These are phyloP conservation scores for Erinaceus europaeus DNA, from an alignment of 2,113 vertebrate genomes.

Conservation along the genomic window DNA sequence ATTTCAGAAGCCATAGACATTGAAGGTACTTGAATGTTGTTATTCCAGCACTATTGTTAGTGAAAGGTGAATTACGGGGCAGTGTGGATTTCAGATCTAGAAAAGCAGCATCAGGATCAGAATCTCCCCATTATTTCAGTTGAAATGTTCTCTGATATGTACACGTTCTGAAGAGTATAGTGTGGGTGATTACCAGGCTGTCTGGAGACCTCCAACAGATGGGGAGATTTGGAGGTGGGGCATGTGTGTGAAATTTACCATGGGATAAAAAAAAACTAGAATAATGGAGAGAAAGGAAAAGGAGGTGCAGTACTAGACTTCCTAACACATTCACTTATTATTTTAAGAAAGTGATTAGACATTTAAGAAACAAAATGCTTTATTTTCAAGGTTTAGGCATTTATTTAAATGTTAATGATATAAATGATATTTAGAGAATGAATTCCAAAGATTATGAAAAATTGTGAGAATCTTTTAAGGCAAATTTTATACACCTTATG, in stretches of 20 bases:
- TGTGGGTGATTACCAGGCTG: too few species aligned
- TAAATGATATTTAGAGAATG: slow-evolving; percentile 50
- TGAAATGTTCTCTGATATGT: neutral
- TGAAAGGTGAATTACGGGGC: neutral
- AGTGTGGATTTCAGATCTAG: neutral
- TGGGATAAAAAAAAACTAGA: neutral
- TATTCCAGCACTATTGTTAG: neutral
- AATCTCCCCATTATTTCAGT: neutral
- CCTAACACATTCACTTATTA: neutral
- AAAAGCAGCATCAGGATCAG: neutral
- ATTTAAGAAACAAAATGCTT: neutral
- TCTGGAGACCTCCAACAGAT: too few species aligned
- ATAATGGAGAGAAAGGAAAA: neutral
- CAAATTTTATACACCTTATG: slow-evolving; percentile 41
- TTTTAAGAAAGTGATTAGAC: neutral
- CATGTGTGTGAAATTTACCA: neutral
- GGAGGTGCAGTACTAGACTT: neutral
- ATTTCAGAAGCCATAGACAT: neutral
- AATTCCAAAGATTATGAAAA: slow-evolving; percentile 64
- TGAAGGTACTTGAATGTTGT: neutral
- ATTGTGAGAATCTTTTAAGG: neutral
- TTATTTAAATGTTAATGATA: slow-evolving; percentile 61
- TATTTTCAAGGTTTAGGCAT: slow-evolving; percentile 22
- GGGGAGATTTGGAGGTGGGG: too few species aligned
- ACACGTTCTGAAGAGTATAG: neutral